Percentiles rank a stretch among this genome's conserved stretches.
These are phyloP conservation scores for Thaumatotibia leucotreta DNA, from an alignment of 1,140 invertebrate species.

Conservation along the genomic window DNA sequence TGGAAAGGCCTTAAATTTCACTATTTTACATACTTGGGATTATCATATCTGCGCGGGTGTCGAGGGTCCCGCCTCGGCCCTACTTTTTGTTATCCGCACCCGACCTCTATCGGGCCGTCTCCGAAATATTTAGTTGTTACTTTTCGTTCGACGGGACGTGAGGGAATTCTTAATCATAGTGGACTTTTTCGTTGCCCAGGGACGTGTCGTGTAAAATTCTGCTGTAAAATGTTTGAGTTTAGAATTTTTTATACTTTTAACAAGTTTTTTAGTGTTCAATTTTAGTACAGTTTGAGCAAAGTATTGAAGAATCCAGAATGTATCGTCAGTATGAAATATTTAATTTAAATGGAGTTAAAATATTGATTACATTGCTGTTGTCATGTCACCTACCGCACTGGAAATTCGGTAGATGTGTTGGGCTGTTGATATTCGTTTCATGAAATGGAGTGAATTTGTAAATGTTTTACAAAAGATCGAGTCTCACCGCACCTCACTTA, in stretches of 20 bases:
- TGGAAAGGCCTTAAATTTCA: conserved; percentile 74
- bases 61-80: conserved; percentile 41
- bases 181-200: conserved; percentile 32
- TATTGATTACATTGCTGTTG: too few species aligned
- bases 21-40: conserved; percentile 75
- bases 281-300: neutral
- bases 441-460: neutral
- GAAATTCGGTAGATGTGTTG: too few species aligned
- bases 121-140: conserved; percentile 75
- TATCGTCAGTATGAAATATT: too few species aligned
- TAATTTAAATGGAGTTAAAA: too few species aligned
- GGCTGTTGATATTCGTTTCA: too few species aligned
- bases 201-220: neutral
- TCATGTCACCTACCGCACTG: too few species aligned
- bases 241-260: neutral
- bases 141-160: conserved; percentile 70
- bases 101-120: conserved; percentile 66
- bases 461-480: conserved; percentile 35
- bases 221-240: neutral
- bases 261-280: neutral
- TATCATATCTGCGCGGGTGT: conserved; percentile 70
- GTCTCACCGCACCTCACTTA: conserved; percentile 40
- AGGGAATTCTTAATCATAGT: conserved; percentile 57
- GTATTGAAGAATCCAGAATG: neutral
- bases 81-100: conserved; percentile 68